phyloP scores from a whole-genome alignment of 2,113 vertebrate species.

The Hemiprocne comata region DNA sequence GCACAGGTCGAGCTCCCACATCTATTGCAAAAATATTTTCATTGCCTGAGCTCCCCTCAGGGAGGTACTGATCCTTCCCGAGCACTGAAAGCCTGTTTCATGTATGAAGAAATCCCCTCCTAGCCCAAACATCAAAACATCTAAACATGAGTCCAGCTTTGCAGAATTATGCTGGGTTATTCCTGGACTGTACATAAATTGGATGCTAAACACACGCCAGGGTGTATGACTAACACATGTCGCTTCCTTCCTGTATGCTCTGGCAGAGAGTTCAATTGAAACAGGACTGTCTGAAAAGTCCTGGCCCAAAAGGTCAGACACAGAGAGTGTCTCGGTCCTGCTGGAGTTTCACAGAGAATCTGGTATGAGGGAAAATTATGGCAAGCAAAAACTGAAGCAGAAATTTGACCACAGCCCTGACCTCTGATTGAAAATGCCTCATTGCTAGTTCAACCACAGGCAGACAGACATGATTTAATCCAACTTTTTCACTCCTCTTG shows the following conservation, averaged over 20 bases:
- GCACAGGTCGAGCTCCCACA: neutral
- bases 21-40: slow-evolving; percentile 47
- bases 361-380: slow-evolving; percentile 61
- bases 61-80: neutral
- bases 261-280: slow-evolving; percentile 65
- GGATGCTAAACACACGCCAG: slow-evolving; percentile 54
- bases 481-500: slow-evolving; percentile 32
- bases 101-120: slow-evolving; percentile 57
- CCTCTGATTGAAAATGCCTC: slow-evolving; percentile 70
- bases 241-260: slow-evolving; percentile 73
- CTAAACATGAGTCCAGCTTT: slow-evolving; percentile 12
- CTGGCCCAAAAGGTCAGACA: slow-evolving; percentile 59
- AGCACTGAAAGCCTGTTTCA: slow-evolving; percentile 17
- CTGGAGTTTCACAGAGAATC: slow-evolving; percentile 51
- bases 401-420: slow-evolving; percentile 67
- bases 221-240: slow-evolving; percentile 75
- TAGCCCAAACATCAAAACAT: slow-evolving; percentile 54
- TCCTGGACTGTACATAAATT: slow-evolving; percentile 50
- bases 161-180: slow-evolving; percentile 22
- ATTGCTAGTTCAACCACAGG: slow-evolving; percentile 64
- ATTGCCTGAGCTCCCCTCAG: neutral
- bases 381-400: slow-evolving; percentile 58
- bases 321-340: slow-evolving; percentile 48
- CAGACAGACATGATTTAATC: slow-evolving; percentile 72
- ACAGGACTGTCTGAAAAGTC: slow-evolving; percentile 61